Base-by-base conservation (phyloP, 2,888 invertebrate species). In the Ptychoptera albimana region DNA sequence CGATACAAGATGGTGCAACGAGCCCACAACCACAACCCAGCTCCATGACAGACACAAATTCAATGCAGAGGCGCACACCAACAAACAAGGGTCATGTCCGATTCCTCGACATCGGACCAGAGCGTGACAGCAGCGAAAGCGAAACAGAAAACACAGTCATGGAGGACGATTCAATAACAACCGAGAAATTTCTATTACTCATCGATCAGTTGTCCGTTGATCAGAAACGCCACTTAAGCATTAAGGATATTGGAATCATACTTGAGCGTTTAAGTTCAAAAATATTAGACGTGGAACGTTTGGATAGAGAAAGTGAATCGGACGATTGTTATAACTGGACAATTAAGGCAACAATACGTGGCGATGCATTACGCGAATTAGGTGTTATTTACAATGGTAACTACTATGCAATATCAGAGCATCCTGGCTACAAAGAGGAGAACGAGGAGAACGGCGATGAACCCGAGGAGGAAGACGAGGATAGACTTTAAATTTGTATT, bases 241-340 rank as follows among this genome's bases (percentile, higher is more conserved):
- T 92, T 68, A 91, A 91, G 67, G 92, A 92, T 66, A 91, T 92
- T 67, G 92, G 92, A 53, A 87, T 92, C 63, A 92, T 92, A 59
- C 73, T 92, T 56, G 92, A 92, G 66, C 74, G 91, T 56, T 77
- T 92, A 57, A 88, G 82, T 66, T 88, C 89, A 49, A 92, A 91
- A 69, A 92, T 92, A 56, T 73, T 92, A 51, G 92, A 92, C 69
- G 91, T 92, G 54, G 91, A 92, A 69, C 76, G 88, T 53, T 71
- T 92, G 54, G 89, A 91, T 65, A 76, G 92, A 47, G 91, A 92
- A 65, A 84, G 83, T 55, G 91, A 91, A 66, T 86, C 86, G 64
- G 87, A 87, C 66, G 89, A 91, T 67, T 88, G 88, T 63, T 88
- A 88, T 73, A 89, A 91, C 68, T 92, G 92, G 92, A 91, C 91